phyloP scores from a whole-genome alignment of 1,140 invertebrate genomes.

The Euglossa dilemma region DNA sequence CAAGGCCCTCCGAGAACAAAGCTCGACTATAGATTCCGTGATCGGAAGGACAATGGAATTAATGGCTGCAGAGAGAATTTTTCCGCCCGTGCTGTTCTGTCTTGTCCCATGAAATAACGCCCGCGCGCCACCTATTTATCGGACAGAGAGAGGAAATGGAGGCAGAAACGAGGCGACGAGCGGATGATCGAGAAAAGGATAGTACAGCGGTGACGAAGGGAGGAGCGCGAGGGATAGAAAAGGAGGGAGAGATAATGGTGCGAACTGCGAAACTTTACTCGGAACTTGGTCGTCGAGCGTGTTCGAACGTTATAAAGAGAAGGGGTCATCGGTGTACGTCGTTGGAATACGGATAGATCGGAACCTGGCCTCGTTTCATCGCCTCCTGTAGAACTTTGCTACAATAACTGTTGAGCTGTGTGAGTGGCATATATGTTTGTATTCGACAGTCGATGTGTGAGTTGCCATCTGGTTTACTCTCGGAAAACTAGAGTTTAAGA shows the following conservation, averaged over 20 bases:
- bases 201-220: not conserved
- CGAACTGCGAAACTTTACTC: not conserved
- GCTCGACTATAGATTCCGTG: conserved; percentile 63
- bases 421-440: no score
- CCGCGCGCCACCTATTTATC: conserved; percentile 36
- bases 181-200: conserved; percentile 34
- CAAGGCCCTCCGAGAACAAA: conserved; percentile 62
- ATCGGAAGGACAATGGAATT: conserved; percentile 69
- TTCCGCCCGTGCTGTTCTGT: conserved; percentile 45
- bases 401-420: no score
- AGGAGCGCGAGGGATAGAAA: no score
- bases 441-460: no score
- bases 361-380: conserved; percentile 17
- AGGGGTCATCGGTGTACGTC: conserved; percentile 55
- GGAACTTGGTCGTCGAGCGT: conserved; percentile 53
- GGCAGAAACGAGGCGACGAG: not conserved
- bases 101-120: conserved; percentile 47
- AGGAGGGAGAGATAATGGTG: not conserved
- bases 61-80: conserved; percentile 60
- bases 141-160: not conserved
- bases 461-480: no score
- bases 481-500: no score
- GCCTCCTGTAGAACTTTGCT: not conserved
- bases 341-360: conserved; percentile 51
- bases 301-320: conserved; percentile 64